Conservation (phyloP, 2,113 vertebrate genomes). For the Gymnarchus niloticus region DNA sequence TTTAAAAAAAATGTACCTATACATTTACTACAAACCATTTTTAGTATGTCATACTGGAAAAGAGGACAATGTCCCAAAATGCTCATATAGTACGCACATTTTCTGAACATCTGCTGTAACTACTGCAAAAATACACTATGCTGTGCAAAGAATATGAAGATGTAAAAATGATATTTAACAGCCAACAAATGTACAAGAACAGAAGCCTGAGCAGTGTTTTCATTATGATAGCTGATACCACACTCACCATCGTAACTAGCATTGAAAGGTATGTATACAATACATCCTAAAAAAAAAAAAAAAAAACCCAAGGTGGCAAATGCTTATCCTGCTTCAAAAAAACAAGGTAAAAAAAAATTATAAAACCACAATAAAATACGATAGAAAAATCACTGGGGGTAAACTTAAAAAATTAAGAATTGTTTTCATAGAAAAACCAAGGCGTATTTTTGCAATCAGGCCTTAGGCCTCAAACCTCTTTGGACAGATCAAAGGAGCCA, state of each 20-base stretch:
- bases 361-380: constrained; percentile 30
- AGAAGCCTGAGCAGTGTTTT: constrained; percentile 57
- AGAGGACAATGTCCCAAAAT: constrained; percentile 1
- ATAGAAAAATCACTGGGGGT: no score
- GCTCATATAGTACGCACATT: neutral
- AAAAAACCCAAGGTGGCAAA: constrained; percentile 2
- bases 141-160: constrained; percentile 63
- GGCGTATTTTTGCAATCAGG: constrained; percentile 7
- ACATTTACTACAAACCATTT: constrained; percentile 22
- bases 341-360: constrained; percentile 24
- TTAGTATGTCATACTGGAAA: constrained; percentile 12
- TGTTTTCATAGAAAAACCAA: constrained; percentile 36
- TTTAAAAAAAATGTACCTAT: constrained; percentile 19
- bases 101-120: neutral
- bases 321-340: constrained; percentile 8
- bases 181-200: constrained; percentile 47
- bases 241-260: constrained; percentile 12
- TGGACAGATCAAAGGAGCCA: constrained; percentile 80
- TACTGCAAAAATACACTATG: constrained; percentile 35
- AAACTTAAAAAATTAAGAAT: constrained; percentile 39
- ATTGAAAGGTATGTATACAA: constrained; percentile 24
- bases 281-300: constrained; percentile 8
- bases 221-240: neutral
- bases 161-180: constrained; percentile 52
- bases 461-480: constrained; percentile 63